phyloP scores from a whole-genome alignment of 2,888 invertebrate genomes.

The Ptychoptera contaminata region DNA sequence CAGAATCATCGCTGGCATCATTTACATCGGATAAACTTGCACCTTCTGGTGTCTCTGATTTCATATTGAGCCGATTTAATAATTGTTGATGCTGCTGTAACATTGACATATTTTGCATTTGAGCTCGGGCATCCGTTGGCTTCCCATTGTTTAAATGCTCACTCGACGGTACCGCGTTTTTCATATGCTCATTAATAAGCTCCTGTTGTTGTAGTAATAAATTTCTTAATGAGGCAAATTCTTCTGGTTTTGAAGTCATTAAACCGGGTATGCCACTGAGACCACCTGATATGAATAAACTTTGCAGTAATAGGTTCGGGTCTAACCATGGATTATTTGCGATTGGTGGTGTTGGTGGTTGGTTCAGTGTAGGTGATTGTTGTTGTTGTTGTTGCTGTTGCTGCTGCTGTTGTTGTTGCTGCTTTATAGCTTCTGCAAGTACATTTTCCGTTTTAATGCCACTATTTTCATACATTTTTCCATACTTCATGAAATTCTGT shows the following conservation, averaged over 20 bases:
- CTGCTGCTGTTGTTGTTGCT: slow-evolving; percentile 14
- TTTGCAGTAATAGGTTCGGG: slow-evolving; percentile 22
- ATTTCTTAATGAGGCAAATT: slow-evolving; percentile 14
- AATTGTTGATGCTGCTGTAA: slow-evolving; percentile 12
- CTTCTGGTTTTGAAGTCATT: slow-evolving; percentile 10
- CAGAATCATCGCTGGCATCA: slow-evolving; percentile 34
- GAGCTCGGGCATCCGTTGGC: slow-evolving; percentile 17
- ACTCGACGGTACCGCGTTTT: slow-evolving; percentile 10
- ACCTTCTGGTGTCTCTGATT: slow-evolving; percentile 34
- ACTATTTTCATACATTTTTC: not conserved
- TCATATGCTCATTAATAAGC: slow-evolving; percentile 11
- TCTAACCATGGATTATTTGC: slow-evolving; percentile 19
- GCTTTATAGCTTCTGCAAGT: not conserved
- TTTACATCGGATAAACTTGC: slow-evolving; percentile 27
- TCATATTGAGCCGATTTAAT: slow-evolving; percentile 10
- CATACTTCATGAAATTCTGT: not conserved
- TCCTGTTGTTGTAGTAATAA: slow-evolving; percentile 14
- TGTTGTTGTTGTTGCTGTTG: slow-evolving; percentile 5
- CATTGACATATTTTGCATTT: slow-evolving; percentile 18
- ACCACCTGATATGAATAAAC: slow-evolving; percentile 21
- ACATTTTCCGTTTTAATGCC: not conserved
- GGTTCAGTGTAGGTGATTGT: slow-evolving; percentile 20
- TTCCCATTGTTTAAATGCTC: slow-evolving; percentile 19
- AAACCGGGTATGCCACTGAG: slow-evolving; percentile 12
- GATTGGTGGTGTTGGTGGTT: slow-evolving; percentile 14